phyloP scores from a whole-genome alignment of 2,888 invertebrate species.

The Strigamia maritima region DNA sequence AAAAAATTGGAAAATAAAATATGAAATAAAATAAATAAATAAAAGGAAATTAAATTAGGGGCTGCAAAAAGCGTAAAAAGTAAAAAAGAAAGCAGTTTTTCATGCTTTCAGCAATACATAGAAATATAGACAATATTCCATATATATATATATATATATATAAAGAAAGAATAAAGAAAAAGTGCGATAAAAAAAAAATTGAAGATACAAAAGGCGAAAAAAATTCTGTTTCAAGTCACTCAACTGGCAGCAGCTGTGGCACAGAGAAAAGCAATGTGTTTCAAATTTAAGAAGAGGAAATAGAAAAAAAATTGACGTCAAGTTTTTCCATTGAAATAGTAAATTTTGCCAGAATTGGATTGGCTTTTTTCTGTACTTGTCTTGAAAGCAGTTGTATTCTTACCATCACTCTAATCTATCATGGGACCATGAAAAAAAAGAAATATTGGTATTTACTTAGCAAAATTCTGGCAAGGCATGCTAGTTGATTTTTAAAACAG shows the following conservation, averaged over 20 bases:
- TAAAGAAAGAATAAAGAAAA: too few species aligned
- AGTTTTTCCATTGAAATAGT: conserved; percentile 19
- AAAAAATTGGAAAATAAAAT: background rate
- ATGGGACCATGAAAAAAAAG: background rate
- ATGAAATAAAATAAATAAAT: background rate
- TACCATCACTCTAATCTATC: background rate
- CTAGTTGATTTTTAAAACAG: too few species aligned
- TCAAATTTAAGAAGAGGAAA: conserved; percentile 24
- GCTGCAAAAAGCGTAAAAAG: background rate
- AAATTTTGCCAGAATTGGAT: conserved; percentile 13
- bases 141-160: background rate
- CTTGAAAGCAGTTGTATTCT: background rate
- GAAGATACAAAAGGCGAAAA: conserved; percentile 2
- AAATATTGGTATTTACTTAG: too few species aligned
- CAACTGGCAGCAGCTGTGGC: conserved; percentile 23
- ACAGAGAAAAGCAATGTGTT: background rate
- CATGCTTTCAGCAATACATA: background rate
- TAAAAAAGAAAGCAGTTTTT: background rate
- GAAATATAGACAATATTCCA: background rate
- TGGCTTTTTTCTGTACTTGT: conserved; percentile 1
- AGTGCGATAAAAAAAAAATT: background rate
- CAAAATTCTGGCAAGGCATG: too few species aligned
- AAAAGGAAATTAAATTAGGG: background rate
- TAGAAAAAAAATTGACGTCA: background rate
- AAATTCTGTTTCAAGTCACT: conserved; percentile 22